Percentiles rank a stretch among this genome's conserved stretches.
Evolutionary conservation across 2,888 invertebrate genomes (phyloP).

Genomic region (Agriotes lineatus): DNA sequence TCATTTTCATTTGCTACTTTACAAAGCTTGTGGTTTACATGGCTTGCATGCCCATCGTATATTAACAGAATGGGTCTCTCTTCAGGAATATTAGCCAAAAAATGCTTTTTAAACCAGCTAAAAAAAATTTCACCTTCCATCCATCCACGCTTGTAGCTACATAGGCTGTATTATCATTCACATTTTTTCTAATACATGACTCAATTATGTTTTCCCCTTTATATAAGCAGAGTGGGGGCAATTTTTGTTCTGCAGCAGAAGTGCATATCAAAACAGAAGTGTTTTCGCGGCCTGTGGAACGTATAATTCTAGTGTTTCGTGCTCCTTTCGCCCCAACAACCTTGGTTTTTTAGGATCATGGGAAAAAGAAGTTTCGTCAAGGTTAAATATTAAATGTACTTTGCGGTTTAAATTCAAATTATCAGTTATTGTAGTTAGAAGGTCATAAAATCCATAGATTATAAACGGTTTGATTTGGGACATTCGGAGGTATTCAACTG

Average conservation of each 20-base stretch:
- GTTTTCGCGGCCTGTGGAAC: slow-evolving; percentile 30
- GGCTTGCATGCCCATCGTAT: slow-evolving; percentile 57
- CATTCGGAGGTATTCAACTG: no score
- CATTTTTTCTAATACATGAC: neutral
- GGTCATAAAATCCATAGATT: neutral
- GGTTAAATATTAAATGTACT: neutral
- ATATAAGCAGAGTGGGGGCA: slow-evolving; percentile 32
- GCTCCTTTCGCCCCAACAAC: slow-evolving; percentile 31
- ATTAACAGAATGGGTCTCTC: slow-evolving; percentile 53
- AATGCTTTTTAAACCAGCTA: neutral
- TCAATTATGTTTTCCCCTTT: slow-evolving; percentile 28
- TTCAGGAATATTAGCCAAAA: neutral
- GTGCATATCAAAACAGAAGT: slow-evolving; percentile 31
- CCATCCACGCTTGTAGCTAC: slow-evolving; percentile 22
- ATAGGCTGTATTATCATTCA: slow-evolving; percentile 7
- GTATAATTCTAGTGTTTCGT: slow-evolving; percentile 25
- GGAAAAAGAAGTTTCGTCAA: slow-evolving; percentile 7
- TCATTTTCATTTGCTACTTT: slow-evolving; percentile 5
- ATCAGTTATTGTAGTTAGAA: neutral
- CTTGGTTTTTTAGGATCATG: slow-evolving; percentile 37
- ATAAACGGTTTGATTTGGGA: neutral
- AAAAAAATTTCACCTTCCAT: slow-evolving; percentile 3
- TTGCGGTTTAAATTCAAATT: neutral
- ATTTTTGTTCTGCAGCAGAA: slow-evolving; percentile 30
- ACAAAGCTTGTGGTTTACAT: slow-evolving; percentile 36